These are phyloP conservation scores for Heliconius erato DNA, from an alignment of 2,888 invertebrate species.

Conservation along the genomic window DNA sequence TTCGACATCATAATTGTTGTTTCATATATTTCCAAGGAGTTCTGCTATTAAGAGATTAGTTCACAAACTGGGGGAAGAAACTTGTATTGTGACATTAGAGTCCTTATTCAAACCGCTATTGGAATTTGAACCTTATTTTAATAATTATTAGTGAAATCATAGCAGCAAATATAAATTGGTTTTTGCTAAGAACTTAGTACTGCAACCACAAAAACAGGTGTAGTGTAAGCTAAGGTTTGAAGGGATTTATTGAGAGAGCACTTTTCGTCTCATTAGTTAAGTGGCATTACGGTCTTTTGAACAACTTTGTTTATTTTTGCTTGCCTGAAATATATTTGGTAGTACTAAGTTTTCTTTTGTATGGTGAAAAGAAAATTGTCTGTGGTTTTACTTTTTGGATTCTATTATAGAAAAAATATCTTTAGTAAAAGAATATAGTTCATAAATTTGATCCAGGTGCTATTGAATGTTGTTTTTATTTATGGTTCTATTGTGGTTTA, in stretches of 20 bases:
- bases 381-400: neutral
- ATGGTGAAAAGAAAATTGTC: neutral
- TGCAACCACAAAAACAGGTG: conserved; percentile 49
- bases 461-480: too few species aligned
- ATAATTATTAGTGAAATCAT: neutral
- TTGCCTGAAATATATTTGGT: conserved; percentile 19
- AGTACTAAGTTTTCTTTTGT: conserved; percentile 27
- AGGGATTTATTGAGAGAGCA: conserved; percentile 55
- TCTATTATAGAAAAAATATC: neutral
- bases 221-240: conserved; percentile 55
- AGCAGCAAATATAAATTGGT: conserved; percentile 26
- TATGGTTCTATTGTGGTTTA: too few species aligned
- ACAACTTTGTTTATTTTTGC: conserved; percentile 45
- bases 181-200: conserved; percentile 48
- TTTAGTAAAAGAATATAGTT: neutral
- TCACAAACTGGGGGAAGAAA: conserved; percentile 63
- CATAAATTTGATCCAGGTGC: neutral
- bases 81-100: conserved; percentile 57
- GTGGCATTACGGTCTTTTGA: conserved; percentile 50
- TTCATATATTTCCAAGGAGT: conserved; percentile 61
- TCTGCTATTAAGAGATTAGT: conserved; percentile 77
- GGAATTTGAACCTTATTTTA: conserved; percentile 10
- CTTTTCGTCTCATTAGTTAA: conserved; percentile 55
- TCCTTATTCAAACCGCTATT: neutral
- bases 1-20: conserved; percentile 59